Conservation (phyloP, 2,113 vertebrate species). For the Vidua macroura region DNA sequence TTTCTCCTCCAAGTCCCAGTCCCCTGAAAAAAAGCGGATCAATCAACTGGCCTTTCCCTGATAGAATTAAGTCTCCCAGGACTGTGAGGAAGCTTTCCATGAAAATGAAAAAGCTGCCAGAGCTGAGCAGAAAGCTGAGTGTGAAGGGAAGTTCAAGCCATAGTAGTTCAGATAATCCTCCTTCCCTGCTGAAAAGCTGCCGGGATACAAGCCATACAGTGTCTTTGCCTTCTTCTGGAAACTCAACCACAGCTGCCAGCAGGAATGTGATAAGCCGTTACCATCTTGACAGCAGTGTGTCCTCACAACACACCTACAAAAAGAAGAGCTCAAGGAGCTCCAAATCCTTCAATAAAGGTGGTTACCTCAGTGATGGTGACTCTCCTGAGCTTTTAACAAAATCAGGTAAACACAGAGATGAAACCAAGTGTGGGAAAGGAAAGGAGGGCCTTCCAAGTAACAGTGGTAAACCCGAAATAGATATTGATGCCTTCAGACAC, state of each 20-base stretch:
- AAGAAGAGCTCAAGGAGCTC: conserved; percentile 82
- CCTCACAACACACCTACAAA: conserved; percentile 85
- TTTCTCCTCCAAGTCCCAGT: conserved; percentile 89
- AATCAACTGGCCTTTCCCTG: conserved; percentile 95
- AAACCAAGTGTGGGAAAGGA: conserved; percentile 78
- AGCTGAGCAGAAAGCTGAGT: conserved; percentile 92
- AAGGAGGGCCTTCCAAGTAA: conserved; percentile 70
- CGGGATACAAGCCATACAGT: conserved; percentile 67
- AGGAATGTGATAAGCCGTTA: conserved; percentile 97
- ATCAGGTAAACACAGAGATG: conserved; percentile 84
- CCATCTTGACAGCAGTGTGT: conserved; percentile 95
- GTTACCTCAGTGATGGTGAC: conserved; percentile 96
- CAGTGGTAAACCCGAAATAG: conserved; percentile 83
- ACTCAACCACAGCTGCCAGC: conserved; percentile 78
- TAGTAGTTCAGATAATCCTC: conserved; percentile 58
- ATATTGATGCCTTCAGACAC: conserved; percentile 92
- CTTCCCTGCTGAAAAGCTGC: conserved; percentile 69
- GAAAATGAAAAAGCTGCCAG: conserved; percentile 97
- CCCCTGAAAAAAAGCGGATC: conserved; percentile 89
- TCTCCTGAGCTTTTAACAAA: conserved; percentile 93
- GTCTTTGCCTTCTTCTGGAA: conserved; percentile 75
- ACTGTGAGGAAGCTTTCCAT: conserved; percentile 97
- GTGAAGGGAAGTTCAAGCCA: conserved; percentile 83
- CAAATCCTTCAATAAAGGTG: conserved; percentile 91
- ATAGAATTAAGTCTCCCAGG: conserved; percentile 96